Base-by-base conservation (phyloP, 2,888 invertebrate genomes). In the Digitonthophagus gazella region DNA sequence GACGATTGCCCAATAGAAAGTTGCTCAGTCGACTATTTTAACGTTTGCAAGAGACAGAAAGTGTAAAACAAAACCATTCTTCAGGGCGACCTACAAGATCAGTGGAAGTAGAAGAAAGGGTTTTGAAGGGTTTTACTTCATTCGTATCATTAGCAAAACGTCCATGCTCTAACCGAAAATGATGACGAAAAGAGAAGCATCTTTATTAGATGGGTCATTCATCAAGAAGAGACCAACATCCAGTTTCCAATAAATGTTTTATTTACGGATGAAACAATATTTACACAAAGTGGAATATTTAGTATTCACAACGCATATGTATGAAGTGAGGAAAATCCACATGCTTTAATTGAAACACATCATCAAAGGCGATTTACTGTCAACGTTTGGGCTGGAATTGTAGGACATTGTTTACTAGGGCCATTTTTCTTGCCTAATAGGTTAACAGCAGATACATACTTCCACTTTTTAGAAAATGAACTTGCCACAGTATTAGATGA, bases 381-480 rank as follows among this genome's bases (percentile, higher is more conserved):
- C 4, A 63, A 63, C 8, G 61, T 67, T 3, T 63, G 54, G 54
- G 2, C 15, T 2, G 61, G 63, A 63, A 18, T 67, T 63, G 11
- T 58, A 20, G 65, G 58, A 19, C 11, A 66, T 69, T 71, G 20
- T 16, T 58, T 71, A 57, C 8, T 63, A 63, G 19, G 1, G 8
- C 63, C 63, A 19, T 14, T 63, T 16, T 63, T 58, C n/a, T 15
- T 15, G 57, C 3, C 5, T 5, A 15, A 57, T 5, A 57, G 14
- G 6, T 63, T 63, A 2, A 6, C 63, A 64, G 15, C 20, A 6
- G 19, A 19, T 16, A 6, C 22, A 4, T 22, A 22, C 22, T 4
- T 22, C 3, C 3, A 4, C 6, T 22, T 22, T 22, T 22, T 22
- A 22, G 3, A 44, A 44, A 44, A 44, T 44, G 28, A 44, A 44